These are phyloP conservation scores for Perizoma flavofasciatum DNA, from an alignment of 2,888 invertebrate genomes.

Conservation along the genomic window DNA sequence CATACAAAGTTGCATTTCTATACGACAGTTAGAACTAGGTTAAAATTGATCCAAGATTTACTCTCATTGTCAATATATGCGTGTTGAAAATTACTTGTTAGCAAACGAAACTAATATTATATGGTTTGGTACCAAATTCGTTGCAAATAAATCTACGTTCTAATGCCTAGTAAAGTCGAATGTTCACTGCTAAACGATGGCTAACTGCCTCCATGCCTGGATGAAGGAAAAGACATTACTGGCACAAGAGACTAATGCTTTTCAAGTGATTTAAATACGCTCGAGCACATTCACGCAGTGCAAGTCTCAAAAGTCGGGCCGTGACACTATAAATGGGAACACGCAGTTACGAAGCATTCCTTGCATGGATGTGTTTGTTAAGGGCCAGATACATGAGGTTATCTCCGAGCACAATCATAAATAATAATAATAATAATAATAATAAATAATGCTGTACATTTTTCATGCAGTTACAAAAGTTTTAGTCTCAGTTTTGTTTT, in stretches of 20 bases:
- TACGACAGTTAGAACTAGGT: too few relatives aligned
- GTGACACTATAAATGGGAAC: conserved; percentile 18
- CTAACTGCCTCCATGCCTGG: conserved; percentile 26
- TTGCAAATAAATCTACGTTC: conserved; percentile 16
- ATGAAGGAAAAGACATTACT: conserved; percentile 28
- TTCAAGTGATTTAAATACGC: conserved; percentile 30
- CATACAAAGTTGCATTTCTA: too few relatives aligned
- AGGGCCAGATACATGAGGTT: not conserved
- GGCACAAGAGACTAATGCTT: conserved; percentile 26
- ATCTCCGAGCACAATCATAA: too few relatives aligned
- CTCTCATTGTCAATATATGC: too few relatives aligned
- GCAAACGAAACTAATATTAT: not conserved
- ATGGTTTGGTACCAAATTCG: not conserved
- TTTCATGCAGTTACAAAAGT: too few relatives aligned
- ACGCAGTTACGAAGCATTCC: conserved; percentile 9
- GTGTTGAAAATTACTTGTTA: not conserved
- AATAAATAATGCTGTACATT: too few relatives aligned
- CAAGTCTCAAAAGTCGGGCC: conserved; percentile 20
- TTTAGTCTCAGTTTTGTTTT: too few relatives aligned
- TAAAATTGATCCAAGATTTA: too few relatives aligned
- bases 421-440: too few relatives aligned
- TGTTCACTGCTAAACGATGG: conserved; percentile 21
- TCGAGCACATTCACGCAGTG: conserved; percentile 17
- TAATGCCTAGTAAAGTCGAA: conserved; percentile 12
- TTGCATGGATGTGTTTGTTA: not conserved